These are phyloP conservation scores for Megaleporinus macrocephalus DNA, from an alignment of 2,113 vertebrate species.

Conservation along the genomic window DNA sequence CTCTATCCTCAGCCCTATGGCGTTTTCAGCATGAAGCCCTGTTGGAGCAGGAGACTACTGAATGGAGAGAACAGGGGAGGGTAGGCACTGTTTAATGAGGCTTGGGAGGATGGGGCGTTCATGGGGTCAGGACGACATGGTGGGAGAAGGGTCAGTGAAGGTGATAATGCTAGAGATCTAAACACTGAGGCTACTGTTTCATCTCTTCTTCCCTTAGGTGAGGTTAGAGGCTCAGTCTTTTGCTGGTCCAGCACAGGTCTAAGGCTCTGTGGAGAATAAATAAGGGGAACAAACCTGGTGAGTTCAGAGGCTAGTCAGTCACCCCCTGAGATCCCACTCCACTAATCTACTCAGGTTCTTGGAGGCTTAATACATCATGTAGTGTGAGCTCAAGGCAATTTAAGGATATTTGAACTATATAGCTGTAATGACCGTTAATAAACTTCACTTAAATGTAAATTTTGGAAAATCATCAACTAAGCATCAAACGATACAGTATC, in stretches of 20 bases:
- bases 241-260: conserved; percentile 50
- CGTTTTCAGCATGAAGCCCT: conserved; percentile 64
- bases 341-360: conserved; percentile 40
- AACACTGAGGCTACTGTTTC: conserved; percentile 55
- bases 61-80: conserved; percentile 59
- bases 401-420: conserved; percentile 5
- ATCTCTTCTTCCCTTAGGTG: conserved; percentile 51
- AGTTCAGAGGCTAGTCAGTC: conserved; percentile 66
- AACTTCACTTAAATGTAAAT: not conserved
- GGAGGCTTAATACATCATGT: conserved; percentile 37
- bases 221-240: conserved; percentile 48
- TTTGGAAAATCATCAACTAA: not conserved
- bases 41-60: conserved; percentile 66
- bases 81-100: conserved; percentile 51
- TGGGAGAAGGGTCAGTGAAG: conserved; percentile 52
- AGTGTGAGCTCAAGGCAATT: not conserved
- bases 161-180: conserved; percentile 37
- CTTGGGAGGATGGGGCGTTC: conserved; percentile 42
- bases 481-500: not conserved
- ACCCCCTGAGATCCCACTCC: conserved; percentile 41
- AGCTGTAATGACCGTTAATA: not conserved
- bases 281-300: conserved; percentile 75
- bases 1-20: conserved; percentile 60
- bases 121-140: conserved; percentile 53
- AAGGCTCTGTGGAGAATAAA: conserved; percentile 53